A percentile compares a stretch with the other conserved stretches of the same genome.
These are phyloP conservation scores for Anarhynchus alexandrinus DNA, from an alignment of 2,113 vertebrate species.

Conservation along the genomic window DNA sequence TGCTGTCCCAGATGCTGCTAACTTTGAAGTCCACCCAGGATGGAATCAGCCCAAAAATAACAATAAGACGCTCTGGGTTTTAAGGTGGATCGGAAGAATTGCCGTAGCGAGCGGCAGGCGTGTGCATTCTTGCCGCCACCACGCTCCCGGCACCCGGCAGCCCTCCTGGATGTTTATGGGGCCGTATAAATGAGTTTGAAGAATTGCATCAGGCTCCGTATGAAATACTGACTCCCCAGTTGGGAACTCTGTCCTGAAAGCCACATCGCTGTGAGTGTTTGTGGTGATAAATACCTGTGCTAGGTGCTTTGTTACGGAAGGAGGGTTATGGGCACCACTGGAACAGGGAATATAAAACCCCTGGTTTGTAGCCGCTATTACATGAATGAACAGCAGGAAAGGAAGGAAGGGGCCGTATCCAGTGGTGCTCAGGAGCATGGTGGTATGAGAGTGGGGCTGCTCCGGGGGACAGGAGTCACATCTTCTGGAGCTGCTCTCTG, in stretches of 20 bases:
- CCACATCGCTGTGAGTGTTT: accelerated
- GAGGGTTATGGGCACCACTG: not conserved
- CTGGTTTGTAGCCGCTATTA: not conserved
- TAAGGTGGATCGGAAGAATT: constrained; percentile 65
- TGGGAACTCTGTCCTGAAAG: constrained; percentile 15
- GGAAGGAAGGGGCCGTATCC: not conserved
- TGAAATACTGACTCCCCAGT: constrained; percentile 34
- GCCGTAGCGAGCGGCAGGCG: accelerated
- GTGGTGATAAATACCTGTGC: not conserved
- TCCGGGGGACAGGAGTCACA: accelerated
- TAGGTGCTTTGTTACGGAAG: not conserved
- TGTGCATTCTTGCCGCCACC: not conserved
- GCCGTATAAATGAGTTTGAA: not conserved
- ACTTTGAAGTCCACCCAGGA: constrained; percentile 76
- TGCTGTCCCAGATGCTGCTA: constrained; percentile 76
- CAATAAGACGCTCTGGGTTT: constrained; percentile 63
- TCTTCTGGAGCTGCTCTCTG: not conserved
- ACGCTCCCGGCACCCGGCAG: not conserved
- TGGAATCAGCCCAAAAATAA: constrained; percentile 76
- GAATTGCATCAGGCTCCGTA: not conserved
- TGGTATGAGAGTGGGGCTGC: not conserved
- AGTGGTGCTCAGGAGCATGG: accelerated
- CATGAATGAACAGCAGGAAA: not conserved
- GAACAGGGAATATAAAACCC: not conserved
- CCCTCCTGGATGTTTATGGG: constrained; percentile 7